Evolutionary conservation across 2,888 invertebrate genomes (phyloP), one percentile per base, ranked within the genome.

Genomic region (Teleogryllus oceanicus): DNA sequence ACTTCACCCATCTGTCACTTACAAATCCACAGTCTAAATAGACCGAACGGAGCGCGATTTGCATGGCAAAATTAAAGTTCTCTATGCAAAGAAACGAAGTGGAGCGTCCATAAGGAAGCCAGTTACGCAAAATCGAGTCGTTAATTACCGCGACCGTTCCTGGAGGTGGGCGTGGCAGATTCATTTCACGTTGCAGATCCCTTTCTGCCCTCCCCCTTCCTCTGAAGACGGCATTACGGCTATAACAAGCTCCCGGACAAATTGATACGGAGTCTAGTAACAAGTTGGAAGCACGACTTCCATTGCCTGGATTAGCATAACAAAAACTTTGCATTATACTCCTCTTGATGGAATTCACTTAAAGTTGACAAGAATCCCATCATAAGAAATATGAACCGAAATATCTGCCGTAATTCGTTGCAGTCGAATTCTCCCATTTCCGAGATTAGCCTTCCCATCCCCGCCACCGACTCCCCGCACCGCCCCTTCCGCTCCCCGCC

Each of bases 281-380:
- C 62, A 62, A 62, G 62, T 62, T 62, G 62, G 62, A 62, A 62
- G 62, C 62, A 62, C 62, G 62, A 62, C 62, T 62, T 62, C 62
- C 62, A 62, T 62, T n/a, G 62, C n/a, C n/a, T 62, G 62, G 62
- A 62, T 62, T 62, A 62, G 62, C 62, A 62, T 62, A 62, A 62
- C 62, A 62, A 62, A 62, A 62, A 62, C 62, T 62, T 62, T 62
- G 62, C n/a, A 62, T 62, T 62, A 62, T 62, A 62, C 16, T n/a
- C 62, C 13, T 62, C 62, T 62, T 13, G 62, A n/a, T 62, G 62
- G 62, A 62, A 62, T 62, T 62, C 62, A 62, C 62, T 62, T 62
- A 62, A 62, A 62, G n/a, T 18, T 18, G 62, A 18, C 62, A 62
- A 62, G 62, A 62, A 62, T 62, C 62, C 62, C 62, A 62, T 62